Evolutionary conservation across 1,140 invertebrate genomes (phyloP).

Genomic region (Nebria ingens): DNA sequence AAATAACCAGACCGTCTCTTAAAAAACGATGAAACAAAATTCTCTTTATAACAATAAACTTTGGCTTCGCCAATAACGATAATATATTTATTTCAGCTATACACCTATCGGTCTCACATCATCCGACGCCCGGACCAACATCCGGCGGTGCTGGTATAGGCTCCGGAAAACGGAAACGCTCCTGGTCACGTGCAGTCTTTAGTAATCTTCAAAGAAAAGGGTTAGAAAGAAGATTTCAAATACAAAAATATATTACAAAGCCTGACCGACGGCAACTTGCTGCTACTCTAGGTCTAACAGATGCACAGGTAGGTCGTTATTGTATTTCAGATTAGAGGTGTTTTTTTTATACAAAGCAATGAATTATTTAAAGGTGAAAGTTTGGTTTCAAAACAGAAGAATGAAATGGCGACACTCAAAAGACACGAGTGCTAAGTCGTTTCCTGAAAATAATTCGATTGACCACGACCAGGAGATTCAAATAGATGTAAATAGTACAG

Average conservation of each 20-base stretch:
- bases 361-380: conserved; percentile 50
- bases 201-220: conserved; percentile 85
- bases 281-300: conserved; percentile 80
- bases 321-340: not conserved
- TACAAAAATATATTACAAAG: conserved; percentile 93
- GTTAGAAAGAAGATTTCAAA: conserved; percentile 77
- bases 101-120: not conserved
- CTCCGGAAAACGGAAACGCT: conserved; percentile 65
- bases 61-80: no score
- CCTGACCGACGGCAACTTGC: conserved; percentile 84
- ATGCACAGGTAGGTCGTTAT: conserved; percentile 49
- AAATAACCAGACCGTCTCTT: no score
- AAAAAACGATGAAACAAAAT: no score
- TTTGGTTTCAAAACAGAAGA: conserved; percentile 87
- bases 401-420: conserved; percentile 88
- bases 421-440: conserved; percentile 43
- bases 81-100: not conserved
- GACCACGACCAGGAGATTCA: not conserved
- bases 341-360: not conserved
- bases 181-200: conserved; percentile 91
- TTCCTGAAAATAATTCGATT: no score
- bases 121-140: not conserved
- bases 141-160: conserved; percentile 3
- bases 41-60: no score
- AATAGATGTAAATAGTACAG: not conserved